These are phyloP conservation scores for Phodopus roborovskii DNA, from an alignment of 2,113 vertebrate genomes.

Conservation along the genomic window DNA sequence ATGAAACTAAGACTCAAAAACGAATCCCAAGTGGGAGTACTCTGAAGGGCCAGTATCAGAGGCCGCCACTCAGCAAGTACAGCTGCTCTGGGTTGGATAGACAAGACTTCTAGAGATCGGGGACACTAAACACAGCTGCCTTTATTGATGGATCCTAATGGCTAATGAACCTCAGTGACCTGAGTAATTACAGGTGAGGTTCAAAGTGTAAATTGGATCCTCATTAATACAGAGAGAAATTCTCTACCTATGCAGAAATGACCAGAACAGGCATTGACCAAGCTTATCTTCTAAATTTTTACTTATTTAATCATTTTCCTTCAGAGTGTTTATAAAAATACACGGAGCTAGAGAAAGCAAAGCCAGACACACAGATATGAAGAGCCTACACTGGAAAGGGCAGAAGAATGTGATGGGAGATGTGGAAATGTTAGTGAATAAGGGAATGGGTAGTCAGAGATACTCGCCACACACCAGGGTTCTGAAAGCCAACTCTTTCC, in stretches of 20 bases:
- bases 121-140: not conserved
- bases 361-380: not conserved
- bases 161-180: slow-evolving; percentile 34
- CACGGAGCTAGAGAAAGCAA: not conserved
- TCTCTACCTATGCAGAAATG: not conserved
- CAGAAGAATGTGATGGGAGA: not conserved
- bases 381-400: not conserved
- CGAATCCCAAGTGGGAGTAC: not conserved
- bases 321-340: not conserved
- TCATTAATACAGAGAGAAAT: not conserved
- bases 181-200: not conserved
- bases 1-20: not conserved
- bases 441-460: not conserved
- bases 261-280: not conserved
- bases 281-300: not conserved
- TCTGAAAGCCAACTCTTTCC: not conserved
- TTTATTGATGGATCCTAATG: slow-evolving; percentile 30
- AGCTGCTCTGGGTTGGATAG: not conserved
- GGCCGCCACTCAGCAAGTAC: fast-evolving
- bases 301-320: not conserved
- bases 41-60: no score
- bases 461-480: not conserved
- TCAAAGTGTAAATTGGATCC: not conserved
- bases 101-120: not conserved
- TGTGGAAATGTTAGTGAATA: not conserved